phyloP scores from a whole-genome alignment of 2,113 vertebrate genomes.

The Abramis brama region DNA sequence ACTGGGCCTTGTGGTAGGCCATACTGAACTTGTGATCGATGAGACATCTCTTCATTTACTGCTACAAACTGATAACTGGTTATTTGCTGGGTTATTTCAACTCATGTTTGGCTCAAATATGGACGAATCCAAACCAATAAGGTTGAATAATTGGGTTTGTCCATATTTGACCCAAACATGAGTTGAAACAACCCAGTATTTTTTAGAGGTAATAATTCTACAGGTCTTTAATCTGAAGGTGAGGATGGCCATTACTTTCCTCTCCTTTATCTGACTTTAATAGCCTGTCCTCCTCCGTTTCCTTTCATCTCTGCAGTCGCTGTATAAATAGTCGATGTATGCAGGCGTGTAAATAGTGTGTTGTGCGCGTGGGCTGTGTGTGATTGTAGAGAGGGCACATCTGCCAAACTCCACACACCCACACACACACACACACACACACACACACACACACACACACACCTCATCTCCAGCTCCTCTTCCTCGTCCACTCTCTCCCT shows the following conservation, averaged over 20 bases:
- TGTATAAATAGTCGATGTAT: neutral
- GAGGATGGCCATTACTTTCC: neutral
- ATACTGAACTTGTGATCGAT: too few species aligned
- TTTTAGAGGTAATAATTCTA: too few species aligned
- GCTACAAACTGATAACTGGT: too few species aligned
- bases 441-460: constrained; percentile 2
- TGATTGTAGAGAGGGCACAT: constrained; percentile 11
- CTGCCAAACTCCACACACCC: neutral
- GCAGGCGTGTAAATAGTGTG: constrained; percentile 4
- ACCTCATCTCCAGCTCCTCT: constrained; percentile 5
- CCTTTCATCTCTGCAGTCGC: neutral
- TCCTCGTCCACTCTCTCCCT: neutral
- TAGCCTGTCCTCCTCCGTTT: neutral
- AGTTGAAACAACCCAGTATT: too few species aligned
- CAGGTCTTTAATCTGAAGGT: too few species aligned
- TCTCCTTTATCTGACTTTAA: neutral
- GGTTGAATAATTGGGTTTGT: too few species aligned
- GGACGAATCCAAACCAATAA: too few species aligned
- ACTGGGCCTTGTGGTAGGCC: too few species aligned
- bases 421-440: neutral
- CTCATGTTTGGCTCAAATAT: too few species aligned
- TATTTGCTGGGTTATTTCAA: too few species aligned
- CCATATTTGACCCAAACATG: too few species aligned
- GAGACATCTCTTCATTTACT: too few species aligned
- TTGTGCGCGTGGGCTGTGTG: constrained; percentile 3